Percentiles rank a stretch among this genome's conserved stretches.
These are phyloP conservation scores for Poliocrania exsul DNA, from an alignment of 2,797 vertebrate genomes.

Conservation along the genomic window DNA sequence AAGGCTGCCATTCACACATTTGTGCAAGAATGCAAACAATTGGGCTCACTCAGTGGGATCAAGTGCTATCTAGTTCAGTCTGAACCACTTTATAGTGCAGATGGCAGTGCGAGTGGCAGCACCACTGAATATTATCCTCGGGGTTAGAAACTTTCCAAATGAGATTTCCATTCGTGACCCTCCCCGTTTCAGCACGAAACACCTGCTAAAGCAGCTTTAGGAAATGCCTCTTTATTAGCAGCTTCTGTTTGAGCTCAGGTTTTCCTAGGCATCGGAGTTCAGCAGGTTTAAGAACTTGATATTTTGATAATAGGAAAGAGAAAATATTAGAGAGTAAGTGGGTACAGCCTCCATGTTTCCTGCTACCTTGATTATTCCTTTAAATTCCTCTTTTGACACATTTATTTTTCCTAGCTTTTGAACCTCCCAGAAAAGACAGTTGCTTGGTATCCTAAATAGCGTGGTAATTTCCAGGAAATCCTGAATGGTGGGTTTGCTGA, in stretches of 20 bases:
- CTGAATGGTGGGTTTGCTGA: neutral
- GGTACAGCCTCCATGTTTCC: neutral
- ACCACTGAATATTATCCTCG: slow-evolving; percentile 63
- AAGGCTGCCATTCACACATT: slow-evolving; percentile 72
- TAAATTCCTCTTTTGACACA: neutral
- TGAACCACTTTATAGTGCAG: slow-evolving; percentile 66
- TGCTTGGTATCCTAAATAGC: neutral
- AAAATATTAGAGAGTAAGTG: slow-evolving; percentile 52
- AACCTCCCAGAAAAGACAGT: neutral
- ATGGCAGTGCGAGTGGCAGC: slow-evolving; percentile 67
- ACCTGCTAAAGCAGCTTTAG: slow-evolving; percentile 68
- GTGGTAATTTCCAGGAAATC: neutral
- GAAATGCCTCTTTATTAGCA: slow-evolving; percentile 62
- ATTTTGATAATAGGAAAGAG: slow-evolving; percentile 46
- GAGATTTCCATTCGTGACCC: slow-evolving; percentile 67
- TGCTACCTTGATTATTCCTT: slow-evolving; percentile 12
- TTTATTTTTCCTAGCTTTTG: neutral
- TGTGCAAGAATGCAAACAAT: slow-evolving; percentile 70
- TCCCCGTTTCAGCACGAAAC: slow-evolving; percentile 63
- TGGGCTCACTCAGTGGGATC: slow-evolving; percentile 63
- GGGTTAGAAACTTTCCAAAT: slow-evolving; percentile 73
- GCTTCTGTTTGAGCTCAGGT: slow-evolving; percentile 49
- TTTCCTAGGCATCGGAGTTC: slow-evolving; percentile 39
- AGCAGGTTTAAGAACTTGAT: slow-evolving; percentile 20
- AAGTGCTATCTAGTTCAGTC: slow-evolving; percentile 63